phyloP scores from a whole-genome alignment of 2,888 invertebrate genomes.

The Drosophila cognata region DNA sequence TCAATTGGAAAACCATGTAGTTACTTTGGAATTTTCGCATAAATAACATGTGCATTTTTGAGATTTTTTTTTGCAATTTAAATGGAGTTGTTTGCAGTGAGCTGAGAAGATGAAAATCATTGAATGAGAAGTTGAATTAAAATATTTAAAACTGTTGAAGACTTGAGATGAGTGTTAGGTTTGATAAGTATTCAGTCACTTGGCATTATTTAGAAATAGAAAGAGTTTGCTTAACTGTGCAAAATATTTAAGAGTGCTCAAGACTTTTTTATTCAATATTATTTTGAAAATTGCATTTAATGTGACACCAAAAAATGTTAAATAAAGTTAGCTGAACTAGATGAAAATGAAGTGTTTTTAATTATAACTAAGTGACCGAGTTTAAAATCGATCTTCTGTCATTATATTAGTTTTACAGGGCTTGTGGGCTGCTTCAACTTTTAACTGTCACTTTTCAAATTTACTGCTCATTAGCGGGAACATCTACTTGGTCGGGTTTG shows the following conservation, averaged over 20 bases:
- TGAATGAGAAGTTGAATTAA: not conserved
- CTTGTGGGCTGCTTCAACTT: conserved; percentile 19
- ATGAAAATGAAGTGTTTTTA: not conserved
- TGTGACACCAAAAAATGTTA: not conserved
- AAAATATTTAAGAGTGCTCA: not conserved
- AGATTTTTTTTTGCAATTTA: not conserved
- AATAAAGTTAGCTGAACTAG: not conserved
- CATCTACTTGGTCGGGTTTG: not conserved
- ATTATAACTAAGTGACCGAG: not conserved
- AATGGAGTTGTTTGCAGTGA: no score
- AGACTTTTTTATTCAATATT: not conserved
- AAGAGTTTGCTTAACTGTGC: not conserved
- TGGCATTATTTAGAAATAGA: not conserved
- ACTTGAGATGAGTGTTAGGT: not conserved
- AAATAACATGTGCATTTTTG: not conserved
- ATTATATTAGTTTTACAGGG: not conserved
- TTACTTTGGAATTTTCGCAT: not conserved
- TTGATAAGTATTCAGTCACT: not conserved
- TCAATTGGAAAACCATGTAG: not conserved
- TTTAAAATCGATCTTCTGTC: not conserved
- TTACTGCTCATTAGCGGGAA: conserved; percentile 56
- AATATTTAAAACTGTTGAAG: not conserved
- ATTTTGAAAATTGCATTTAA: not conserved
- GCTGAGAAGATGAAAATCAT: not conserved
- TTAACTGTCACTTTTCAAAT: conserved; percentile 40